Base-by-base conservation (phyloP, 92 coral and sea anemone genomes). In the Bergia puertoricense region DNA sequence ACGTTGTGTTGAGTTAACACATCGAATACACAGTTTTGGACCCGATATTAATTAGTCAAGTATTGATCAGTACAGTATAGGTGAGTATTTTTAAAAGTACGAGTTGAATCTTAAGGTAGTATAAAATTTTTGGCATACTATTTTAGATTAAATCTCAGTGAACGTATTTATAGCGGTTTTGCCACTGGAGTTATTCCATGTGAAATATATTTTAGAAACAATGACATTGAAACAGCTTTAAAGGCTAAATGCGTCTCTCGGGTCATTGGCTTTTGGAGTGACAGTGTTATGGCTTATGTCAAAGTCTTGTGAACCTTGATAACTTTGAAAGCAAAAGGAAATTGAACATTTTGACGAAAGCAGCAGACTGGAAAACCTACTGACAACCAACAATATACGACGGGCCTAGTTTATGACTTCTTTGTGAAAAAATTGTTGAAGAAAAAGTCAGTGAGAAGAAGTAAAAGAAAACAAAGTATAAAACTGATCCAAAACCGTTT, bases 221-320 rank as follows among this genome's bases (percentile, higher is more conserved):
- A n/a, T 65, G 76, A 43, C 13, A 82, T 8, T 43, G 23, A 37
- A 54, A 38, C 46, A 39, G 48, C 48, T 81, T 81, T 16, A 59
- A 39, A 37, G 8, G 51, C 51, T n/a, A 40, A 30, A 81, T 66
- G 57, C 4, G 9, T 69, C 30, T 22, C 59, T 66, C 42, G 7
- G 39, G 46, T 11, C 39, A 66, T 2, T 66, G 41, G 39, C 76
- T 42, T 66, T 81, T 1, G 36, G 22, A 40, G 40, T 41, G 86
- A 82, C 86, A 67, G 75, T 41, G 51, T 16, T 62, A 20, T 69
- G 77, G 68, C 67, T 16, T 62, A 20, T 69, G 77, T 83, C 78
- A 69, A 30, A 83, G 18, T 30, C n/a, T 69, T 83, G 7, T 0
- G 38, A 83, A 69, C 18, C 42, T 43, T 67, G 39, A 81, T 54